A percentile compares a stretch with the other conserved stretches of the same genome.
phyloP scores from a whole-genome alignment of 2,113 vertebrate species.

The Chrysochloris asiatica region DNA sequence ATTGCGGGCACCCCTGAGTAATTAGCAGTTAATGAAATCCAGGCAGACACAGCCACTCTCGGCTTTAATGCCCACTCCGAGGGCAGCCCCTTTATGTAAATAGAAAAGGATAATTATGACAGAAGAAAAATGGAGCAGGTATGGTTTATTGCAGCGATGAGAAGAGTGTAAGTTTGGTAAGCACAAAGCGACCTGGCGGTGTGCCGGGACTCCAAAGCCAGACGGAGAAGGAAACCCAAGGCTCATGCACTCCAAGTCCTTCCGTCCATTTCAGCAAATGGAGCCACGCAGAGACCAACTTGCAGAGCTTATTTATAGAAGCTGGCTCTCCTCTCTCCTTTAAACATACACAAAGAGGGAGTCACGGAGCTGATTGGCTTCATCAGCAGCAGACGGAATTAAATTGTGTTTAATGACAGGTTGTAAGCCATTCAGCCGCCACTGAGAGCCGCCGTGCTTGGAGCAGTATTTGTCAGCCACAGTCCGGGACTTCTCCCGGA shows the following conservation, averaged over 20 bases:
- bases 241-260: conserved; percentile 56
- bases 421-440: neutral
- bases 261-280: conserved; percentile 58
- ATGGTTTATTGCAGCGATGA: conserved; percentile 49
- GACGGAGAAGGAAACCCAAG: conserved; percentile 59
- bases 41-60: neutral
- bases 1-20: neutral
- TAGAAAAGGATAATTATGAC: conserved; percentile 70
- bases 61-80: neutral
- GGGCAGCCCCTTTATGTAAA: conserved; percentile 35
- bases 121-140: conserved; percentile 57
- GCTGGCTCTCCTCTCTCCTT: neutral
- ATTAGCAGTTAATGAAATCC: conserved; percentile 60
- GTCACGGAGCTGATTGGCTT: conserved; percentile 26
- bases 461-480: neutral
- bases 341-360: conserved; percentile 52
- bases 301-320: conserved; percentile 51
- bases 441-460: neutral
- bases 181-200: conserved; percentile 1
- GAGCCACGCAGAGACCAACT: conserved; percentile 48
- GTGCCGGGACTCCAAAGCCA: conserved; percentile 71
- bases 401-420: neutral
- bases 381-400: conserved; percentile 32
- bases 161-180: conserved; percentile 52
- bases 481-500: neutral